Evolutionary conservation across 2,113 vertebrate species (phyloP), one percentile per base, ranked within the genome.

Genomic region (Pycnonotus jocosus): DNA sequence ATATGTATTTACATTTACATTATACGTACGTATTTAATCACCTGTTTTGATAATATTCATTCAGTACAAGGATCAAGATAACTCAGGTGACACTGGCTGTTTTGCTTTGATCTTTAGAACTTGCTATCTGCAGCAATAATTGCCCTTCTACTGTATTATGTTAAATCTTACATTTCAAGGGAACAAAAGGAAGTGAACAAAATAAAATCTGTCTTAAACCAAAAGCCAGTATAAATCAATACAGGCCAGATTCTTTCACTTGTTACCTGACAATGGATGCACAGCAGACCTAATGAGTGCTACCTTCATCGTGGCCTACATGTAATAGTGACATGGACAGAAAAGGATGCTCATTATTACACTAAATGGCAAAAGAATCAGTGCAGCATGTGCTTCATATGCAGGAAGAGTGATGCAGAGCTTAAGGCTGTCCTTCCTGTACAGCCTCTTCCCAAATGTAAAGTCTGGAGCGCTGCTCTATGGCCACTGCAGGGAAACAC

Each of bases 401-500:
- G 31, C 54, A 77, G n/a, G 17, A 77, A 48, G 44, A 25, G n/a
- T 81, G 72, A 33, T 18, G 4, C 0, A 37, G 58, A 81, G 27
- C 23, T 81, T n/a, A 61, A 33, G 24, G 15, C 30, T 69, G 40
- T 72, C 30, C 40, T 58, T 72, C 23, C 35, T 58, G 7, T 44
- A 21, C 27, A 44, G 11, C 37, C 28, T 65, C 45, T 70, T 86
- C 23, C 31, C 45, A 44, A 22, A 21, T 0, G 2, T 25, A 42
- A 30, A 69, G 21, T 68, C 18, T 33, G 30, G 15, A 62, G 33
- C 14, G 4, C 38, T 42, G 57, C 27, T 56, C 25, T 68, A 40
- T 7, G 7, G 33, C 40, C 35, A 13, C 25, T 2, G 1, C 6
- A 53, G 48, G 40, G 33, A 60, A 37, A 6, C 12, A 18, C 0